Evolutionary conservation across 1,140 invertebrate genomes (phyloP), one percentile per base, ranked within the genome.

Genomic region (Neodiprion pinetum): DNA sequence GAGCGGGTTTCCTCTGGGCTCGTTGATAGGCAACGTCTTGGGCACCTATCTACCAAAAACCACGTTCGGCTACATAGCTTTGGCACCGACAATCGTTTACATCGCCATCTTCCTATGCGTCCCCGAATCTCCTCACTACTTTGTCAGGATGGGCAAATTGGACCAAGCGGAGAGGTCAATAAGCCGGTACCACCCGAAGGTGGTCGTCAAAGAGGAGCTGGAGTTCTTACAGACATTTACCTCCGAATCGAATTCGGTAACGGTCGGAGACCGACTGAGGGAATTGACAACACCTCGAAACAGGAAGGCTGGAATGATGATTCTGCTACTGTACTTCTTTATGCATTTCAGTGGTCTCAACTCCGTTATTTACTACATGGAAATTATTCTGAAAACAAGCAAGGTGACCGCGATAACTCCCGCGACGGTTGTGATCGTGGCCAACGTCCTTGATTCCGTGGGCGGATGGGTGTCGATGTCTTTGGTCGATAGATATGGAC

Each of bases 121-220:
- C 84, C 94, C 94, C 0, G 94, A 95, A 82, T 94, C 94, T 17
- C 94, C 95, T 0, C 91, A 94, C 76, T 95, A 91, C 83, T 88
- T 90, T 48, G 83, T 93, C 1, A 90, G 88, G 67, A 88, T 88
- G 17, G 89, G 91, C n/a, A 88, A 90, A 72, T 91, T 93, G 81
- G 89, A 90, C 23, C 87, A 88, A 74, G 90, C 92, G 28, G 88
- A 92, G 7, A 74, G 77, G 61, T 76, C 85, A 0, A 76, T 86
- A 23, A 71, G 49, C 67, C 85, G 80, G 81, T 87, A 84, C 70
- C 74, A 81, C 12, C 80, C 80, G 7, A 77, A 81, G 48, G 66
- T 75, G 1, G 80, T 83, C 72, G 65, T 80, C 0, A 71, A 7
- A 3, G 21, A 7, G 1, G 85, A 85, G 74, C 61, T 86, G 61